Evolutionary conservation across 2,888 invertebrate species (phyloP).

Genomic region (Drosophila crucigera): DNA sequence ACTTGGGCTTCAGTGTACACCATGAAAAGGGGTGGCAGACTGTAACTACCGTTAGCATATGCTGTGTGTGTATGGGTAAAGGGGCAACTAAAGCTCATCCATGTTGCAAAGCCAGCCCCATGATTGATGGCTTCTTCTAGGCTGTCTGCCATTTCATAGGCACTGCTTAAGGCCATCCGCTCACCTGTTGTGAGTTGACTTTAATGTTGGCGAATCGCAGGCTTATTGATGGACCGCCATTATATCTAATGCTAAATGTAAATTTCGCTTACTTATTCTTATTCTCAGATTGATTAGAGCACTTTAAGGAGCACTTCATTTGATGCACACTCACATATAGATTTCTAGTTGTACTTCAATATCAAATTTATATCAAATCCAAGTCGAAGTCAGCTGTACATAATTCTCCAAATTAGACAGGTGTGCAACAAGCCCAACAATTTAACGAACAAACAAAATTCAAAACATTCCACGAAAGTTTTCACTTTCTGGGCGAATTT

Average conservation of each 20-base stretch:
- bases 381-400: background rate
- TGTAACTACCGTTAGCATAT: constrained; percentile 60
- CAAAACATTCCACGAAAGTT: constrained; percentile 43
- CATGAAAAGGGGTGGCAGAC: constrained; percentile 56
- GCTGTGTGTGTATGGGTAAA: constrained; percentile 22
- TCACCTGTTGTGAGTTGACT: constrained; percentile 63
- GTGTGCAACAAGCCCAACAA: background rate
- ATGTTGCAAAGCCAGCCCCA: constrained; percentile 38
- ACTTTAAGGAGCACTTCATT: background rate
- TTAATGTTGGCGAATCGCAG: background rate
- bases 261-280: background rate
- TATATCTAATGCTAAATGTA: background rate
- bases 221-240: background rate
- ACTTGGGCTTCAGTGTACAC: constrained; percentile 20
- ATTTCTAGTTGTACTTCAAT: background rate
- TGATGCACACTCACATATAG: too few species aligned
- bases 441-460: constrained; percentile 23
- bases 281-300: background rate
- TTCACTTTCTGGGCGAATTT: constrained; percentile 53
- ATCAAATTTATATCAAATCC: background rate
- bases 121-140: constrained; percentile 64
- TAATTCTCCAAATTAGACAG: background rate
- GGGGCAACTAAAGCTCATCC: constrained; percentile 37
- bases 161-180: constrained; percentile 12
- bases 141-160: constrained; percentile 39